phyloP scores from a whole-genome alignment of 37 sponge, comb jelly and placozoan species.

The Cladorhizidae sp. region DNA sequence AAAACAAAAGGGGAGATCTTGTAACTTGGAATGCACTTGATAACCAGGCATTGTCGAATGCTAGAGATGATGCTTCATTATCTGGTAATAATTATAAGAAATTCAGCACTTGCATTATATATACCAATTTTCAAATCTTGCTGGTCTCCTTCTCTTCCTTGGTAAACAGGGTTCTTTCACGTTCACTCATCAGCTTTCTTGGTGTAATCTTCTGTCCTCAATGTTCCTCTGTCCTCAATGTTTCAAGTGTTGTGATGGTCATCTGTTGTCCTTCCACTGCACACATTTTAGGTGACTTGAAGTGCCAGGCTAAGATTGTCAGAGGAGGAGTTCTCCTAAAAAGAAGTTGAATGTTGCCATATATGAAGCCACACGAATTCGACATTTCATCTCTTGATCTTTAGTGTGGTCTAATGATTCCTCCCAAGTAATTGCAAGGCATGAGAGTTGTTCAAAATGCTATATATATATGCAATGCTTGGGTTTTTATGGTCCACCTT shows the following conservation, averaged over 20 bases:
- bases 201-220: constrained; percentile 24
- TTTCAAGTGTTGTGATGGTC: not conserved
- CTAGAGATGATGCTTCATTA: too few species aligned
- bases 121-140: too few species aligned
- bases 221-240: constrained; percentile 19
- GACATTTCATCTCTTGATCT: constrained; percentile 3
- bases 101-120: constrained; percentile 9
- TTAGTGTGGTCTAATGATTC: not conserved
- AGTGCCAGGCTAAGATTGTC: constrained; percentile 61
- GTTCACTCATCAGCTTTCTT: not conserved
- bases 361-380: constrained; percentile 12
- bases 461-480: not conserved
- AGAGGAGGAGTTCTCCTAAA: constrained; percentile 50
- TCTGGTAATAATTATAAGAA: constrained; percentile 7
- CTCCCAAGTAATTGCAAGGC: not conserved
- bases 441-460: not conserved
- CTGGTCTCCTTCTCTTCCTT: constrained; percentile 29
- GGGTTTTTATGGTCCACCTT: constrained; percentile 41
- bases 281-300: constrained; percentile 35
- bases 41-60: too few species aligned
- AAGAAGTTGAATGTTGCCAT: constrained; percentile 36
- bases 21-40: too few species aligned
- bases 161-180: constrained; percentile 38
- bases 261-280: constrained; percentile 43
- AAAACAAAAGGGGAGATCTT: too few species aligned